Percentiles rank a stretch among this genome's conserved stretches.
These are phyloP conservation scores for Cyanoderma ruficeps DNA, from an alignment of 2,113 vertebrate genomes.

Conservation along the genomic window DNA sequence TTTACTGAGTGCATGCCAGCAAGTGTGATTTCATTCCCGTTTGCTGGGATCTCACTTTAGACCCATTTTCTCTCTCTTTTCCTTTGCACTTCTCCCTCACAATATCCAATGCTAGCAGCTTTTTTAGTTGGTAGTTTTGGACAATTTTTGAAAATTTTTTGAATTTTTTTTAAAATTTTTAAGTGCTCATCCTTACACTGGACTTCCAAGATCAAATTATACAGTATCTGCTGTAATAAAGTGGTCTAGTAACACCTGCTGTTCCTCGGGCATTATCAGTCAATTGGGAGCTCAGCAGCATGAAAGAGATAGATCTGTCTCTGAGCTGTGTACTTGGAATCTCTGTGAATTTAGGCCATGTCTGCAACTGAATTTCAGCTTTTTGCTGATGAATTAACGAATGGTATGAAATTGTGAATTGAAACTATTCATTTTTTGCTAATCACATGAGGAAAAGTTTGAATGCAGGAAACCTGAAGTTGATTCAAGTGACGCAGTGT, in stretches of 20 bases:
- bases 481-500: neutral
- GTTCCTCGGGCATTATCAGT: neutral
- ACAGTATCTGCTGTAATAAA: neutral
- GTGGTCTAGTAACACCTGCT: neutral
- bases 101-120: neutral
- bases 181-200: neutral
- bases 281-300: neutral
- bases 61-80: slow-evolving; percentile 6
- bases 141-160: neutral
- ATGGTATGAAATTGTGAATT: neutral
- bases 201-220: neutral
- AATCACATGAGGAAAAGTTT: neutral
- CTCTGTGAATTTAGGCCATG: neutral
- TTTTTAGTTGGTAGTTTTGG: neutral
- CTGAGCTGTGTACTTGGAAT: neutral
- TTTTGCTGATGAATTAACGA: neutral
- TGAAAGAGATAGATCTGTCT: neutral
- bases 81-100: neutral
- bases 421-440: neutral
- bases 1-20: slow-evolving; percentile 56
- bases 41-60: slow-evolving; percentile 7
- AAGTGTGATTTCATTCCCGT: slow-evolving; percentile 10
- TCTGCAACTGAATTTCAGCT: neutral
- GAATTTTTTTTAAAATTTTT: neutral
- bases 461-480: neutral